These are phyloP conservation scores for Oegoconia quadripuncta DNA, from an alignment of 2,888 invertebrate genomes.

Conservation along the genomic window DNA sequence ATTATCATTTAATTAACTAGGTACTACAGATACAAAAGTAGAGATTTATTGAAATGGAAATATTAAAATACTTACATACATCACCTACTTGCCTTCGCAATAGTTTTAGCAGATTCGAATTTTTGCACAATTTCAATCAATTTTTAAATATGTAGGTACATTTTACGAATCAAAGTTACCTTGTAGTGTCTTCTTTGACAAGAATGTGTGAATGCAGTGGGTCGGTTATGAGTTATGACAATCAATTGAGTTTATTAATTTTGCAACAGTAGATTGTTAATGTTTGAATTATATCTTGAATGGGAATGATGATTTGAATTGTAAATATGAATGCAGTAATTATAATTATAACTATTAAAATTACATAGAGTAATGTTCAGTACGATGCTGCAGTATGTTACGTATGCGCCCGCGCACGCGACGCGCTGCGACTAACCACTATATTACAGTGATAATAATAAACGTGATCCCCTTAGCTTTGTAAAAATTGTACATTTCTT, in stretches of 20 bases:
- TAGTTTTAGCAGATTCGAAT: conserved; percentile 60
- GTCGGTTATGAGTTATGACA: conserved; percentile 21
- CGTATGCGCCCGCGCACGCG: conserved; percentile 24
- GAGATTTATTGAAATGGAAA: conserved; percentile 40
- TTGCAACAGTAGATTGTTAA: conserved; percentile 24
- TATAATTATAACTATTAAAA: conserved; percentile 12
- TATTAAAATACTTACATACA: conserved; percentile 56
- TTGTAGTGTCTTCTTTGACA: conserved; percentile 45
- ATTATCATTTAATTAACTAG: conserved; percentile 36
- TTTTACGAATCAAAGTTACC: conserved; percentile 64
- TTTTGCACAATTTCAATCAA: conserved; percentile 56
- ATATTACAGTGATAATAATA: conserved; percentile 64
- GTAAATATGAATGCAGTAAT: conserved; percentile 39
- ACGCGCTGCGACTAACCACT: conserved; percentile 35
- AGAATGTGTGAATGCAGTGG: conserved; percentile 31
- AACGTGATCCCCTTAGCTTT: conserved; percentile 71
- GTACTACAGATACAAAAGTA: conserved; percentile 43
- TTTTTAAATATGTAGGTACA: conserved; percentile 35
- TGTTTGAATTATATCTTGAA: conserved; percentile 18
- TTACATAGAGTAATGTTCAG: not conserved
- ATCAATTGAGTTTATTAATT: conserved; percentile 10
- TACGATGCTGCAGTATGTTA: conserved; percentile 8
- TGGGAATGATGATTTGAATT: conserved; percentile 26
- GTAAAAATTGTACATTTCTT: conserved; percentile 77
- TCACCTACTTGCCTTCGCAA: conserved; percentile 74